Evolutionary conservation across 2,797 vertebrate genomes (phyloP), one percentile per base, ranked within the genome.

Genomic region (Hemitrygon akajei): DNA sequence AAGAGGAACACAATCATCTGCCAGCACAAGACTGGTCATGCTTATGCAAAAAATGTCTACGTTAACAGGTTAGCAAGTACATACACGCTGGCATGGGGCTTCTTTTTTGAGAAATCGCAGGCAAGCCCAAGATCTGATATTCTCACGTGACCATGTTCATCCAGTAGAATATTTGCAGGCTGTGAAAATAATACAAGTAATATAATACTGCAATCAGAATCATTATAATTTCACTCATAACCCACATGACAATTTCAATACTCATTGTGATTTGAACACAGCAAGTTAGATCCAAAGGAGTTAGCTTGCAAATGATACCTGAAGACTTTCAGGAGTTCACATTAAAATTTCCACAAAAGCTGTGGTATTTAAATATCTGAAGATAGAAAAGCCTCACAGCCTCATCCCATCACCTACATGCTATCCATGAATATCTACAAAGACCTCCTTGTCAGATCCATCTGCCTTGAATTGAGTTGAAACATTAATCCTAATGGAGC

Each of bases 101-200:
- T 99, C 97, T 99, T 99, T 94, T 99, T 99, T 95, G 99, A 99
- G 94, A 99, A 99, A 95, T 99, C 98, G 16, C 98, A 99, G 93
- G 98, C 99, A 91, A 99, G 97, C 7, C 99, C 99, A 3, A 99
- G 97, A 96, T 99, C 99, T 0, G 99, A 99, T 97, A 99, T 99
- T 91, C 99, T 97, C 56, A 98, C 98, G 0, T 99, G 99, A 16
- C 99, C 99, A 0, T 99, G 97, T 77, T 99, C 98, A 71, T 99
- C 98, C 97, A 99, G 91, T 93, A 99, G 96, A 96, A 99, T 99
- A 94, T 99, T 99, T 82, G 99, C 98, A 71, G 98, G 99, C 99
- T 99, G 94, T 7, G 94, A 0, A 84, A 93, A 75, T 75, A 75
- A 75, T 37, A 92, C 71, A 76, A 56, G 47, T n/a, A 73, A 69